Evolutionary conservation across 1,140 invertebrate genomes (phyloP).

Genomic region (Tetranychus urticae): DNA sequence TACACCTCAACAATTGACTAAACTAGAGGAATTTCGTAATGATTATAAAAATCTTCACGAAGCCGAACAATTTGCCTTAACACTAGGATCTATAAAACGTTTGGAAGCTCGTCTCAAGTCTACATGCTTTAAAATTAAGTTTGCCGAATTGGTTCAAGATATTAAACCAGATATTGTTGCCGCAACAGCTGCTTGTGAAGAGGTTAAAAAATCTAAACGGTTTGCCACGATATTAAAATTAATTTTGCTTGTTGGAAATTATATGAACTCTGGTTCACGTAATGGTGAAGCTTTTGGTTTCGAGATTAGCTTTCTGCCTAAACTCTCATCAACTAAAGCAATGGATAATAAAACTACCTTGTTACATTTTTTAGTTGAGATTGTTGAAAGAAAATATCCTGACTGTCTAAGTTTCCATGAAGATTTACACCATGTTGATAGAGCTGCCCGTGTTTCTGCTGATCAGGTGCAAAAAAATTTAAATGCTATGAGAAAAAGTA

Average conservation of each 20-base stretch:
- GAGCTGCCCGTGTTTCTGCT: slow-evolving; percentile 24
- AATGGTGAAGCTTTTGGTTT: slow-evolving; percentile 85
- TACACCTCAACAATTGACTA: slow-evolving; percentile 58
- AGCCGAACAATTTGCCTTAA: slow-evolving; percentile 79
- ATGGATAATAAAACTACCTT: slow-evolving; percentile 73
- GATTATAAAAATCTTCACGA: slow-evolving; percentile 59
- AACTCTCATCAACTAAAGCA: slow-evolving; percentile 66
- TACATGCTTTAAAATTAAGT: slow-evolving; percentile 66
- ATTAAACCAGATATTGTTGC: slow-evolving; percentile 87
- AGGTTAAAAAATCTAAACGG: slow-evolving; percentile 65
- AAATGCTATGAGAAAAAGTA: slow-evolving; percentile 56
- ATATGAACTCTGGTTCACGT: slow-evolving; percentile 38
- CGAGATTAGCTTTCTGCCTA: slow-evolving; percentile 83
- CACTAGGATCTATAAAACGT: slow-evolving; percentile 58
- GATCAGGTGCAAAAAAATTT: slow-evolving; percentile 62
- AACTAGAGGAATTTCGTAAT: slow-evolving; percentile 49
- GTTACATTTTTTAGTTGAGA: slow-evolving; percentile 71
- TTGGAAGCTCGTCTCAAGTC: slow-evolving; percentile 62
- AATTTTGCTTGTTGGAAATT: slow-evolving; percentile 36
- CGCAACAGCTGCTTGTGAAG: slow-evolving; percentile 80
- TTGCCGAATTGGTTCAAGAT: slow-evolving; percentile 55
- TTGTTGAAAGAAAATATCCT: slow-evolving; percentile 62
- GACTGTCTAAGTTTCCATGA: slow-evolving; percentile 58
- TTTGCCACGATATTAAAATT: slow-evolving; percentile 72
- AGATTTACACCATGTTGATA: slow-evolving; percentile 54